Percentiles rank a stretch among this genome's conserved stretches.
These are phyloP conservation scores for Atlantisia rogersi DNA, from an alignment of 2,113 vertebrate genomes.

Conservation along the genomic window DNA sequence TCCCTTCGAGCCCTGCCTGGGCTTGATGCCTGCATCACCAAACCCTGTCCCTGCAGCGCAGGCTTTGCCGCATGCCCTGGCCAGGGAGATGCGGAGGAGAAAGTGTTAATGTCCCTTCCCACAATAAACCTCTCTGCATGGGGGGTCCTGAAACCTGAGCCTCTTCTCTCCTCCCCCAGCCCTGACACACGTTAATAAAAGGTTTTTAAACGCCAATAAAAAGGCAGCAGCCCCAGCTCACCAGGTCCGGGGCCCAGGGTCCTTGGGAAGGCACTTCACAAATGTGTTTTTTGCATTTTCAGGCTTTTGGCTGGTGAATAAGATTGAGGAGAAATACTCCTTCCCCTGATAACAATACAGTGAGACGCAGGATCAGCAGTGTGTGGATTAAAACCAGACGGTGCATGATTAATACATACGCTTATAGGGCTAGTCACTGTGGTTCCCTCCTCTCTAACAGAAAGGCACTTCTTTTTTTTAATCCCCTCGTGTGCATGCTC, in stretches of 20 bases:
- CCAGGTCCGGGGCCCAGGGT: conserved; percentile 65
- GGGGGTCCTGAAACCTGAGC: conserved; percentile 75
- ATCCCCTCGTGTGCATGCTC: conserved; percentile 26
- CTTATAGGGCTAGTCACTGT: conserved; percentile 81
- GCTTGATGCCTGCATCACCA: background rate
- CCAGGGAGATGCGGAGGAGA: conserved; percentile 62
- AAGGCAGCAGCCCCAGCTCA: conserved; percentile 73
- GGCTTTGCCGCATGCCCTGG: conserved; percentile 4
- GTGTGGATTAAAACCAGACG: conserved; percentile 85
- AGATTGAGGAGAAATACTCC: conserved; percentile 81
- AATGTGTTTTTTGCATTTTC: conserved; percentile 85
- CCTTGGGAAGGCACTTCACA: conserved; percentile 77
- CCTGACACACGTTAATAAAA: conserved; percentile 76
- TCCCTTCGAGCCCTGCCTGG: background rate
- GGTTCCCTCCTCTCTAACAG: conserved; percentile 78
- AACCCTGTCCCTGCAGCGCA: background rate
- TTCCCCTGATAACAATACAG: conserved; percentile 83
- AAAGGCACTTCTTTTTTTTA: conserved; percentile 36
- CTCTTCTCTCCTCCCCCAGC: conserved; percentile 47
- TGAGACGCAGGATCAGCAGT: conserved; percentile 81
- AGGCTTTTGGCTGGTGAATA: conserved; percentile 79
- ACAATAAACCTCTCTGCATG: conserved; percentile 67
- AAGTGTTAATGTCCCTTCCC: conserved; percentile 79
- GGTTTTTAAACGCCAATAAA: conserved; percentile 72
- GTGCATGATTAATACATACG: conserved; percentile 82